Percentiles rank a stretch among this genome's conserved stretches.
These are phyloP conservation scores for Dendrocincla fuliginosa DNA, from an alignment of 2,797 vertebrate genomes.

Conservation along the genomic window DNA sequence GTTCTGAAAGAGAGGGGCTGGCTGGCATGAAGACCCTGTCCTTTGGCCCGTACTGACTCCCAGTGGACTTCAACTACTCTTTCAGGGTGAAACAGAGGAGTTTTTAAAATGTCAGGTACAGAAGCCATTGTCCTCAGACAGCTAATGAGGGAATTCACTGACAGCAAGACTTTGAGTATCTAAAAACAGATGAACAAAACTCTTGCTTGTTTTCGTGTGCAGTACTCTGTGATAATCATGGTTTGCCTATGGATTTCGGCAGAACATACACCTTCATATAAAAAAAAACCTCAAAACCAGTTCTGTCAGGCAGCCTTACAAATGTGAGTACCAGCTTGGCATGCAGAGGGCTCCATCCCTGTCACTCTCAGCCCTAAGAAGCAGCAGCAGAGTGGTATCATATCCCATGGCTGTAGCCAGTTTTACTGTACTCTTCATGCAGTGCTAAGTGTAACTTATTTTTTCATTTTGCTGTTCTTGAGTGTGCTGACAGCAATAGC, in stretches of 20 bases:
- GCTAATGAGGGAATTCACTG: background rate
- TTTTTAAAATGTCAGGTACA: background rate
- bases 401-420: background rate
- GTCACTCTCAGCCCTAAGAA: background rate
- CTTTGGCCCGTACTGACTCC: background rate
- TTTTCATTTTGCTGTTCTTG: background rate
- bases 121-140: background rate
- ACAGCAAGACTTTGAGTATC: rapidly evolving
- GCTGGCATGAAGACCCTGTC: background rate
- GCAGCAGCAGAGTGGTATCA: background rate
- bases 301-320: background rate
- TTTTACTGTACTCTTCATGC: background rate
- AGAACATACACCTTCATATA: background rate
- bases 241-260: background rate
- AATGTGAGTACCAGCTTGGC: background rate
- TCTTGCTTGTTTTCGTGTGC: background rate
- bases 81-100: rapidly evolving
- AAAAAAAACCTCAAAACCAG: rapidly evolving
- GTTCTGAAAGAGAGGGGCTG: background rate
- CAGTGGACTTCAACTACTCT: background rate
- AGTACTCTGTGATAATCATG: background rate
- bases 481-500: background rate
- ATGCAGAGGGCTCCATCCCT: background rate
- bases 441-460: background rate
- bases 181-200: background rate